Percentiles rank a stretch among this genome's conserved stretches.
phyloP scores from a whole-genome alignment of 2,888 invertebrate genomes.

The Cantharis nigra region DNA sequence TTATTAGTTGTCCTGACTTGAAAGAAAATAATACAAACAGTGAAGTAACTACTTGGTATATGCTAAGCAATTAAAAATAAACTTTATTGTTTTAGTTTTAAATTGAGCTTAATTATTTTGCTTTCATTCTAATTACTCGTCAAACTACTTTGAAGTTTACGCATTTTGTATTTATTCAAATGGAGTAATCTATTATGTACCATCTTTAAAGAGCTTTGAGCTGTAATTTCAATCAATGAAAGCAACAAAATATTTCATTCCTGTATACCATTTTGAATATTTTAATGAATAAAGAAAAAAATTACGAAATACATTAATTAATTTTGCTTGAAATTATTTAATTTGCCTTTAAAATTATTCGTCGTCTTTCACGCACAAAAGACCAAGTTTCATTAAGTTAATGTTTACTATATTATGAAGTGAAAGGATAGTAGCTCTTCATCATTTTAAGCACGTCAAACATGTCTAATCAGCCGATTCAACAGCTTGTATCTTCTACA shows the following conservation, averaged over 20 bases:
- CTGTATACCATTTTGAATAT: neutral
- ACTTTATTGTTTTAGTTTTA: neutral
- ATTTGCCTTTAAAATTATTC: neutral
- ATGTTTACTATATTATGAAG: neutral
- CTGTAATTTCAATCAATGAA: neutral
- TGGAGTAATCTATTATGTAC: neutral
- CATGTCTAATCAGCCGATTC: constrained; percentile 14
- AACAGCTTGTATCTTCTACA: constrained; percentile 4
- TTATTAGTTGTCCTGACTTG: neutral
- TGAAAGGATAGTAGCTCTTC: neutral
- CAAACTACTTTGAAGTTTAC: neutral
- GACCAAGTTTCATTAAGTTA: neutral
- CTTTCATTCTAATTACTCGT: neutral
- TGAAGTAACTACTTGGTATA: neutral
- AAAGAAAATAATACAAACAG: neutral
- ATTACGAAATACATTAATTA: neutral
- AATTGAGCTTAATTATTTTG: neutral
- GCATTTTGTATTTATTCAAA: neutral
- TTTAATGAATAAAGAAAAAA: neutral
- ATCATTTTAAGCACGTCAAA: constrained; percentile 5
- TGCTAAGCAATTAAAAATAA: neutral
- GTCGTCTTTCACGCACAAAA: neutral
- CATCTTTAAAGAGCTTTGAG: neutral
- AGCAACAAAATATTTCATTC: neutral
- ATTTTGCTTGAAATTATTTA: neutral